Evolutionary conservation across 2,113 vertebrate genomes (phyloP).

Genomic region (Miniopterus natalensis): DNA sequence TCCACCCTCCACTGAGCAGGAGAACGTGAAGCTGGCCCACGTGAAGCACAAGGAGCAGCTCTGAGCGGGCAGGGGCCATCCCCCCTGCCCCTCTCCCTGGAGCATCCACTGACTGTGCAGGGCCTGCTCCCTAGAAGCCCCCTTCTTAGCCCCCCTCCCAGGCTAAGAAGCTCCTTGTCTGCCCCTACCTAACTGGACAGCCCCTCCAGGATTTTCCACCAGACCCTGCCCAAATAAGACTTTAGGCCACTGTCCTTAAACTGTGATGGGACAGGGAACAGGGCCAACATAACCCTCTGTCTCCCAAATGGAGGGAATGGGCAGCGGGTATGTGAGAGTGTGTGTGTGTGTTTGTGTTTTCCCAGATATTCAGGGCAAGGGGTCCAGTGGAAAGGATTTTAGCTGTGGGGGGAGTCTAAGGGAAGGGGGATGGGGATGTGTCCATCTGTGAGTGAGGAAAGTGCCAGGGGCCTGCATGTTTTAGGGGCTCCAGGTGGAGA

Average conservation of each 20-base stretch:
- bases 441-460: neutral
- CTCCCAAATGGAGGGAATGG: neutral
- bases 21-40: slow-evolving; percentile 91
- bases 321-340: neutral
- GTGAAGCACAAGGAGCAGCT: slow-evolving; percentile 90
- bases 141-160: neutral
- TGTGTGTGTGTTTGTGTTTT: neutral
- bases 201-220: slow-evolving; percentile 38
- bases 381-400: neutral
- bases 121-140: neutral
- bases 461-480: neutral
- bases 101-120: slow-evolving; percentile 61
- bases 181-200: neutral
- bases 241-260: neutral
- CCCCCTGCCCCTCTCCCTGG: neutral
- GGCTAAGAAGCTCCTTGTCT: neutral
- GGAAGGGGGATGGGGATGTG: neutral
- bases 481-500: neutral
- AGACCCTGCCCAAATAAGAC: neutral
- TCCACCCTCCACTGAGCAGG: slow-evolving; percentile 85
- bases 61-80: slow-evolving; percentile 78
- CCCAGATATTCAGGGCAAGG: slow-evolving; percentile 52
- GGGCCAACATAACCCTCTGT: neutral
- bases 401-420: neutral
- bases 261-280: neutral